These are phyloP conservation scores for Mola mola DNA, from an alignment of 2,113 vertebrate species.

Conservation along the genomic window DNA sequence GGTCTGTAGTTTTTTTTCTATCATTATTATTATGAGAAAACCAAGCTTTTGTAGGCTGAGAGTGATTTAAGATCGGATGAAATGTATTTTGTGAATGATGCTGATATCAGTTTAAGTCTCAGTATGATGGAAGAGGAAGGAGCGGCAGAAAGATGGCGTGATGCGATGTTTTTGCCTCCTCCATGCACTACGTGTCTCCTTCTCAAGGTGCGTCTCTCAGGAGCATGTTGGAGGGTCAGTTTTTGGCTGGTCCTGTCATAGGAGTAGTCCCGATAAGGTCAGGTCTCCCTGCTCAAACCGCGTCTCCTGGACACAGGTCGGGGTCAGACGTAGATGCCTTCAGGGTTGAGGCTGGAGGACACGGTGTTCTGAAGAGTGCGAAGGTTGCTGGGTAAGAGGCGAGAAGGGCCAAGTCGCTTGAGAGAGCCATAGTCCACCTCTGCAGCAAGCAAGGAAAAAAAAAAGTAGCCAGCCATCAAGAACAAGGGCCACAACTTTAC, in stretches of 20 bases:
- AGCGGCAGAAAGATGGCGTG: conserved; percentile 37
- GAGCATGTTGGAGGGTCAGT: background rate
- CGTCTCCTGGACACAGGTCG: conserved; percentile 1
- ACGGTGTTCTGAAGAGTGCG: conserved; percentile 88
- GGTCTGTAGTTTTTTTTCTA: too few species aligned
- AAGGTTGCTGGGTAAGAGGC: conserved; percentile 90
- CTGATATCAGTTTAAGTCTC: conserved; percentile 53
- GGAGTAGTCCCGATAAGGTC: background rate
- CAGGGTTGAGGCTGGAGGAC: conserved; percentile 91
- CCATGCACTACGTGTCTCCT: background rate
- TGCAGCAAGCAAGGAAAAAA: conserved; percentile 53
- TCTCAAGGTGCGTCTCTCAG: too few species aligned
- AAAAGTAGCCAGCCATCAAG: background rate
- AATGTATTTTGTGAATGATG: conserved; percentile 22
- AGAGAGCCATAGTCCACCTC: conserved; percentile 85
- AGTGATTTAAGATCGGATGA: background rate
- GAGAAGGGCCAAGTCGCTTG: conserved; percentile 86
- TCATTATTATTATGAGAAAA: background rate
- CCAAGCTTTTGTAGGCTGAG: background rate
- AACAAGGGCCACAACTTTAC: too few species aligned
- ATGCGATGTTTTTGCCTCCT: background rate
- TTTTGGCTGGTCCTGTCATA: conserved; percentile 2
- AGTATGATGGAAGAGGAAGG: conserved; percentile 1
- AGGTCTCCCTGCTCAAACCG: background rate
- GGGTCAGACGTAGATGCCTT: conserved; percentile 95